Conservation (phyloP, 2,888 invertebrate species). For the Endotricha flammealis region DNA sequence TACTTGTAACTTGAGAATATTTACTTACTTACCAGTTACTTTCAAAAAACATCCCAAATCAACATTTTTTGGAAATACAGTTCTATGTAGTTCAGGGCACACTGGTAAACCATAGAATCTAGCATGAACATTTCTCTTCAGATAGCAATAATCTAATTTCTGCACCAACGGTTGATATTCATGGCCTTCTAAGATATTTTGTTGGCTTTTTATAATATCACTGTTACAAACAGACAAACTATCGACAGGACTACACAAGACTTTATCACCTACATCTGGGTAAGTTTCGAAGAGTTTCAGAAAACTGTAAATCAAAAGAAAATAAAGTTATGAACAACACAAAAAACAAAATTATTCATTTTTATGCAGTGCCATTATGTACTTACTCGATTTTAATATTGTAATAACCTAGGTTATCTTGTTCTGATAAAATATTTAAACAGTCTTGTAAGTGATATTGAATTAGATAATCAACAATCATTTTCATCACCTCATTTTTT, state of each 20-base stretch:
- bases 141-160: constrained; percentile 44
- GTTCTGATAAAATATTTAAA: constrained; percentile 77
- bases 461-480: constrained; percentile 77
- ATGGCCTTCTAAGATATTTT: constrained; percentile 64
- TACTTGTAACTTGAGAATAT: too few relatives aligned
- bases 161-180: constrained; percentile 44
- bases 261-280: constrained; percentile 81
- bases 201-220: constrained; percentile 80
- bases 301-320: constrained; percentile 74
- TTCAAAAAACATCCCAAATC: constrained; percentile 86
- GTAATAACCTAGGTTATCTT: constrained; percentile 80
- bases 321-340: background rate
- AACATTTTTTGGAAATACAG: constrained; percentile 82
- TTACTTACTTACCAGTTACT: constrained; percentile 83
- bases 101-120: constrained; percentile 82
- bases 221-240: constrained; percentile 81
- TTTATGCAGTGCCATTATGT: too few relatives aligned
- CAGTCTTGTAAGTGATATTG: constrained; percentile 80
- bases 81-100: constrained; percentile 82
- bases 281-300: constrained; percentile 83
- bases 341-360: too few relatives aligned
- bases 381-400: constrained; percentile 85
- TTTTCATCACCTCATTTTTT: too few relatives aligned
- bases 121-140: constrained; percentile 83
- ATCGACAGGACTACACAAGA: constrained; percentile 81